phyloP scores from a whole-genome alignment of 2,113 vertebrate genomes.

The Protomyctophum bolini region DNA sequence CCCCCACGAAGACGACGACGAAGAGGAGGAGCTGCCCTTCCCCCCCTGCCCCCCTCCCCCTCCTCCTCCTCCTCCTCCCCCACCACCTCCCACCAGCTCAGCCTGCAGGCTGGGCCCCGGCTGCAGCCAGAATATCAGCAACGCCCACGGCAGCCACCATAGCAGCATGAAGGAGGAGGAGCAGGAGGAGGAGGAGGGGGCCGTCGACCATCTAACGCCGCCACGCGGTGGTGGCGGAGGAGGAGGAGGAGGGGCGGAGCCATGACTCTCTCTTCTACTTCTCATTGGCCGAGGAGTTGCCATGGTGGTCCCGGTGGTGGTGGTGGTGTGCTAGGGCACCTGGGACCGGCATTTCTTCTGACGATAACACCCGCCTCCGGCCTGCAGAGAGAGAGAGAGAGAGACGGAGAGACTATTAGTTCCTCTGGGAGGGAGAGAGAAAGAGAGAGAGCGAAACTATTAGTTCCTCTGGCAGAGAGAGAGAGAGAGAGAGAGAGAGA shows the following conservation, averaged over 20 bases:
- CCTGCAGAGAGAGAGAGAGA: conserved; percentile 67
- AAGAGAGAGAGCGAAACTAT: conserved; percentile 6
- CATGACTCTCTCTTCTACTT: conserved; percentile 77
- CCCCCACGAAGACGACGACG: conserved; percentile 57
- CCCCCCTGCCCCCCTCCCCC: conserved; percentile 44
- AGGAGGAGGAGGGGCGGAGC: conserved; percentile 72
- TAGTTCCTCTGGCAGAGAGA: not conserved
- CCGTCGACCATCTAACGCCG: conserved; percentile 60
- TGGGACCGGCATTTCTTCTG: conserved; percentile 96
- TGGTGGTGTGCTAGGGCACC: conserved; percentile 81
- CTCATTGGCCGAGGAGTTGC: conserved; percentile 87
- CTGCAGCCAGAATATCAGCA: conserved; percentile 74
- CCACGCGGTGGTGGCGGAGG: conserved; percentile 41
- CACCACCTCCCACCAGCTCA: conserved; percentile 72
- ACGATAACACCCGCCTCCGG: conserved; percentile 84
- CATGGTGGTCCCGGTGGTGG: conserved; percentile 94
- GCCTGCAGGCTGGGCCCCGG: conserved; percentile 81
- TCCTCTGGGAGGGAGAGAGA: no score
- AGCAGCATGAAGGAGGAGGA: conserved; percentile 72
- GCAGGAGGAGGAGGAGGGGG: conserved; percentile 56
- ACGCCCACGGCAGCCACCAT: conserved; percentile 67
- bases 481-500: not conserved
- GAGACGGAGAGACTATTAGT: not conserved
- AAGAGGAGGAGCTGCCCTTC: conserved; percentile 55
- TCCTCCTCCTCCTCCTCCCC: not conserved